Percentiles rank a stretch among this genome's conserved stretches.
Conservation (phyloP, 2,113 vertebrate species). For the Vireo altiloquus region DNA sequence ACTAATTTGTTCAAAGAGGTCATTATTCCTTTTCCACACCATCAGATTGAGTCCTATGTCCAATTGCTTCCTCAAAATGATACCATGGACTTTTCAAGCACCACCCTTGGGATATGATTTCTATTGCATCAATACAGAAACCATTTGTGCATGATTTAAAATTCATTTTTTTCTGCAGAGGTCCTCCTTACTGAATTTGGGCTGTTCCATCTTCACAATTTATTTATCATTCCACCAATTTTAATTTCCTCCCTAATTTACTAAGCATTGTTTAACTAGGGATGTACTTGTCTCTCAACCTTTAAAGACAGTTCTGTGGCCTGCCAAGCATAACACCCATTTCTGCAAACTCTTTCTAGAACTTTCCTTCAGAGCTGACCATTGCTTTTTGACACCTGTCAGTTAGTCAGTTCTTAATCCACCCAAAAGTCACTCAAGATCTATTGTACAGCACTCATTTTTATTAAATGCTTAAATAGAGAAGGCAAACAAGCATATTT, state of each 20-base stretch:
- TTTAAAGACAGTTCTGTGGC: neutral
- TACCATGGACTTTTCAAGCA: neutral
- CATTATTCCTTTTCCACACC: neutral
- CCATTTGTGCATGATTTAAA: neutral
- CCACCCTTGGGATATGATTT: neutral
- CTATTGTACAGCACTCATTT: neutral
- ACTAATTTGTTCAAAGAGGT: neutral
- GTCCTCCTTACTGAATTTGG: rapidly evolving
- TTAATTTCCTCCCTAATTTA: slow-evolving; percentile 3
- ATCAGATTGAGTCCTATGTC: neutral
- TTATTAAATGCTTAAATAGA: neutral
- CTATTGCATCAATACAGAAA: neutral
- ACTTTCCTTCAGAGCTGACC: neutral
- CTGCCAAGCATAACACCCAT: neutral
- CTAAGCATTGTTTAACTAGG: neutral
- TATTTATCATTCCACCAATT: neutral
- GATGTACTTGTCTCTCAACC: neutral
- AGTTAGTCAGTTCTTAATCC: slow-evolving; percentile 13
- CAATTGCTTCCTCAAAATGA: neutral
- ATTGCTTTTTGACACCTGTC: slow-evolving; percentile 13
- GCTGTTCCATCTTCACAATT: neutral
- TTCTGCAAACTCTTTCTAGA: neutral
- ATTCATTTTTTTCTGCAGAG: neutral
- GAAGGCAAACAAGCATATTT: neutral
- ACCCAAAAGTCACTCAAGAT: neutral